A percentile compares a stretch with the other conserved stretches of the same genome.
Conservation (phyloP, 2,888 invertebrate genomes). For the Drosophila anceps region DNA sequence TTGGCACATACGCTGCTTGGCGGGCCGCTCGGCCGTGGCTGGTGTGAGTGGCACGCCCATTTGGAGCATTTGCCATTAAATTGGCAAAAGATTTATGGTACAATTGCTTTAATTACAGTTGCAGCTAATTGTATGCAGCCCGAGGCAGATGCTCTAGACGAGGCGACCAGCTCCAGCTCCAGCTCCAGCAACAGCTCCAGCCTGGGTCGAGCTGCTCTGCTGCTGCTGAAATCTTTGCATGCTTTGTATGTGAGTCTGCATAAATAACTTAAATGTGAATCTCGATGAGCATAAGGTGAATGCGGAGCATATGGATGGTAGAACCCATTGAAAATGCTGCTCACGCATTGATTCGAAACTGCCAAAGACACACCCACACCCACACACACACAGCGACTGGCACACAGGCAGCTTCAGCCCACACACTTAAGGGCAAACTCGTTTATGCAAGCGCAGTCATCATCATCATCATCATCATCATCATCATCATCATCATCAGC, state of each 20-base stretch:
- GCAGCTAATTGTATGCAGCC: conserved; percentile 79
- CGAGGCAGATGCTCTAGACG: conserved; percentile 66
- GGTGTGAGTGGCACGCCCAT: conserved; percentile 26
- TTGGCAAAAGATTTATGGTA: conserved; percentile 77
- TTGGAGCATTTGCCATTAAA: conserved; percentile 63
- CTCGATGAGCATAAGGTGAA: conserved; percentile 30
- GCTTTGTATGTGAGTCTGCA: conserved; percentile 77
- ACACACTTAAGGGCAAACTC: conserved; percentile 74
- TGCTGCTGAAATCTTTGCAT: conserved; percentile 64
- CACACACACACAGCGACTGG: background rate
- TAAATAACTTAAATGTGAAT: conserved; percentile 65
- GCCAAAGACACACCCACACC: conserved; percentile 25
- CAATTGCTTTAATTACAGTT: conserved; percentile 81
- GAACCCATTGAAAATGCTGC: conserved; percentile 68
- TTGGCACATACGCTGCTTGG: conserved; percentile 48
- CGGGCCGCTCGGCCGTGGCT: conserved; percentile 3
- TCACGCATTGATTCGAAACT: conserved; percentile 67
- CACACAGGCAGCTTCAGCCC: conserved; percentile 23
- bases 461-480: conserved; percentile 41
- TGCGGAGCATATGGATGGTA: conserved; percentile 22
- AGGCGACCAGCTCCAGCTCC: conserved; percentile 14
- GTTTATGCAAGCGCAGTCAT: conserved; percentile 78
- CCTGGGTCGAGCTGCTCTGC: background rate
- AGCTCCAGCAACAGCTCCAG: background rate
- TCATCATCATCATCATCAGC: no score